phyloP scores from a whole-genome alignment of 2,113 vertebrate species.

The Epinephelus fuscoguttatus region DNA sequence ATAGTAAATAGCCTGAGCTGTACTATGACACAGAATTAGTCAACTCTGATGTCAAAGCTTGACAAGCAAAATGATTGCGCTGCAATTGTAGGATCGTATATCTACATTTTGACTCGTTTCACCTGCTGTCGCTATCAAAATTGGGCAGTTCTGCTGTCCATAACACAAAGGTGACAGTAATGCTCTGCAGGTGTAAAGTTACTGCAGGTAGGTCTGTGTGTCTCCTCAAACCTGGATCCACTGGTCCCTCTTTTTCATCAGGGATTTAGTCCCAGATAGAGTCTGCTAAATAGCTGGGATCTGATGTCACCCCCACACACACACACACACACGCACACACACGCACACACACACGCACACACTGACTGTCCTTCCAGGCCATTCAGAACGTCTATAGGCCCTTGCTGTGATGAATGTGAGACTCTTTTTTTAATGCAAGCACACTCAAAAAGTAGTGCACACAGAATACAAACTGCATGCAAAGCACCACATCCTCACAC shows the following conservation, averaged over 20 bases:
- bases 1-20: neutral
- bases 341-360: neutral
- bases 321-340: slow-evolving; percentile 15
- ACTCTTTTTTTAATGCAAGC: slow-evolving; percentile 16
- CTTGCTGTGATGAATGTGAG: slow-evolving; percentile 27
- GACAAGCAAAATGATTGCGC: neutral
- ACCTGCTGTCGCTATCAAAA: neutral
- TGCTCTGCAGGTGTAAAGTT: slow-evolving; percentile 22
- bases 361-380: slow-evolving; percentile 16
- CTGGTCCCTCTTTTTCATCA: slow-evolving; percentile 30
- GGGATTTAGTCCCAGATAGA: slow-evolving; percentile 48
- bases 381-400: slow-evolving; percentile 10
- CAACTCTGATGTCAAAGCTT: neutral
- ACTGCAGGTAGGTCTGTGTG: slow-evolving; percentile 6
- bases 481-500: neutral
- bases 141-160: neutral
- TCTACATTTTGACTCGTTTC: neutral
- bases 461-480: slow-evolving; percentile 9
- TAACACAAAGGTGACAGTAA: slow-evolving; percentile 15
- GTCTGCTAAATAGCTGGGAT: slow-evolving; percentile 63
- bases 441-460: neutral
- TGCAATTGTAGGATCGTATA: neutral
- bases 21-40: neutral
- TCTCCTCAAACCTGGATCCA: neutral
- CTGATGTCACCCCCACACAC: slow-evolving; percentile 62